phyloP scores from a whole-genome alignment of 1,140 invertebrate species.

The Anastatus disparis region DNA sequence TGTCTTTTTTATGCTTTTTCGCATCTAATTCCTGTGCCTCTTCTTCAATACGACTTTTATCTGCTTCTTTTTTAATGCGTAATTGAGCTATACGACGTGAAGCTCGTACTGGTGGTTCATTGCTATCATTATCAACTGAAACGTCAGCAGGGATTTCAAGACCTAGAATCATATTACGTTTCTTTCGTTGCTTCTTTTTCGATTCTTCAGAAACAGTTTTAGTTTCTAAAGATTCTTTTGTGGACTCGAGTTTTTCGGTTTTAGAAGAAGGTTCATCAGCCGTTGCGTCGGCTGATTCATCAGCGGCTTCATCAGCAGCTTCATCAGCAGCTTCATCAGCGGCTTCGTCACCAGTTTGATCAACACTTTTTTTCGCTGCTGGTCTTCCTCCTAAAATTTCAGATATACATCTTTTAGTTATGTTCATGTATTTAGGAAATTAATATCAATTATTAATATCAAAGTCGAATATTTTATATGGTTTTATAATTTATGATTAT shows the following conservation, averaged over 20 bases:
- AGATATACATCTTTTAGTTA: no score
- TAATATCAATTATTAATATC: no score
- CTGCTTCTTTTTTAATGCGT: conserved; percentile 85
- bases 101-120: conserved; percentile 73
- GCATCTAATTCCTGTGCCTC: conserved; percentile 68
- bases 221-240: background rate
- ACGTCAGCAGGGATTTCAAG: conserved; percentile 67
- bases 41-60: conserved; percentile 71
- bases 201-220: background rate
- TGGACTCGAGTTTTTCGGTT: conserved; percentile 6
- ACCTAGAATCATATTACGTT: conserved; percentile 66
- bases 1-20: conserved; percentile 52
- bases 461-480: no score
- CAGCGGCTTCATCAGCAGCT: background rate
- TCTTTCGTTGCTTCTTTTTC: conserved; percentile 46
- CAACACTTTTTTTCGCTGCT: background rate
- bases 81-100: conserved; percentile 85
- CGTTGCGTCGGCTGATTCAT: background rate
- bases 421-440: no score
- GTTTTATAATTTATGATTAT: no score
- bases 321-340: conserved; percentile 5
- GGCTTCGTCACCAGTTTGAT: background rate
- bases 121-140: conserved; percentile 34
- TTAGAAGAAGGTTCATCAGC: background rate
- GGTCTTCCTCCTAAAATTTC: conserved; percentile 2